Base-by-base conservation (phyloP, 2,113 vertebrate genomes). In the Saguinus midas region DNA sequence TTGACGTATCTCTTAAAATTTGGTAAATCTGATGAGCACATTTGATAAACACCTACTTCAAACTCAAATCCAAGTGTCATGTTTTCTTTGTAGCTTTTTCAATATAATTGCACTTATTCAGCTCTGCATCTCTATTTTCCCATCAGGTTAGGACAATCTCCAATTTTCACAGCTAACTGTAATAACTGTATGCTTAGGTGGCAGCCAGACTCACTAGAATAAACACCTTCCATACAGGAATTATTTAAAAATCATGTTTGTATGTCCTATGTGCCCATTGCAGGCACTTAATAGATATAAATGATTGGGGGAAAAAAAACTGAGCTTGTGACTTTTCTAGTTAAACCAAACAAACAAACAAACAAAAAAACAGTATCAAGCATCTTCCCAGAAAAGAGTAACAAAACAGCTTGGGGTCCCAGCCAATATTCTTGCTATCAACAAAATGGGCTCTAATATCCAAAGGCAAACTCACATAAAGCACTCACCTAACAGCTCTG, bases 361-460 rank as follows among this genome's bases (percentile, higher is more conserved):
- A 55, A 40, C 37, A 95, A 92, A 57, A 61, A 27, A 25, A 10
- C 5, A 45, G 57, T 61, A 57, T 8, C 37, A 84, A 89, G 10
- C 35, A 55, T 95, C 23, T 90, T 92, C 94, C 70, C 37, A 81
- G 72, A 92, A 93, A 84, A 91, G 37, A 25, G 25, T 82, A 83
- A 95, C 92, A n/a, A 57, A 78, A 72, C 8, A 45, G 88, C 32
- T 58, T 68, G 45, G 40, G 21, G 76, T 81, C 21, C 29, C n/a
- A 80, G 23, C 1, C 21, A 96, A 87, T 11, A 84, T 87, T 72
- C 35, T 94, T 45, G 87, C 85, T 37, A n/a, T 93, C 95, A 96
- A 90, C 57, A 90, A 88, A 96, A 97, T 85, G 90, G 80, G 25
- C 37, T 80, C 7, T 73, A 84, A 91, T 93, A 37, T 90, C 90